phyloP scores from a whole-genome alignment of 2,888 invertebrate genomes.

The Acheta domesticus region DNA sequence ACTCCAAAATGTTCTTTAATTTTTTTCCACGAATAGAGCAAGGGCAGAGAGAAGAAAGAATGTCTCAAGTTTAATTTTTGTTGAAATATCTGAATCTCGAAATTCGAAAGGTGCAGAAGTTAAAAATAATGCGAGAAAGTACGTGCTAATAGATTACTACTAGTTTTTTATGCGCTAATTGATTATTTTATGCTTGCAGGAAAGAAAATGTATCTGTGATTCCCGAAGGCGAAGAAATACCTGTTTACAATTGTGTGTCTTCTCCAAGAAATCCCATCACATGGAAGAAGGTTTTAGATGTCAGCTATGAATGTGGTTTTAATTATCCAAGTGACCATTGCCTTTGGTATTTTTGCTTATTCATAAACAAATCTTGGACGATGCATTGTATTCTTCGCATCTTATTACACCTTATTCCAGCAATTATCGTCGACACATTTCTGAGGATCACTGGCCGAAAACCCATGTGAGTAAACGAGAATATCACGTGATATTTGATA shows the following conservation, averaged over 20 bases:
- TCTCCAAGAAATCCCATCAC: constrained; percentile 73
- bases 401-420: constrained; percentile 69
- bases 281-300: constrained; percentile 67
- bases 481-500: too few species aligned
- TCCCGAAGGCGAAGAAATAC: constrained; percentile 46
- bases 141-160: too few species aligned
- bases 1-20: too few species aligned
- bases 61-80: too few species aligned
- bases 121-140: too few species aligned
- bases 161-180: too few species aligned
- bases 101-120: too few species aligned
- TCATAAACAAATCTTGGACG: constrained; percentile 55
- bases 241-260: constrained; percentile 84
- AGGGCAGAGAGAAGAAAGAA: too few species aligned
- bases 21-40: too few species aligned
- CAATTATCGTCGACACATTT: constrained; percentile 62
- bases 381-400: constrained; percentile 55
- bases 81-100: too few species aligned
- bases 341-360: constrained; percentile 54
- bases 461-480: constrained; percentile 45
- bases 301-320: constrained; percentile 53
- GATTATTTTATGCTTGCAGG: too few species aligned
- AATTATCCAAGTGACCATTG: constrained; percentile 35
- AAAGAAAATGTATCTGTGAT: neutral
- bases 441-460: constrained; percentile 61